phyloP scores from a whole-genome alignment of 1,140 invertebrate species.

The Stenopsyche tienmushanensis region DNA sequence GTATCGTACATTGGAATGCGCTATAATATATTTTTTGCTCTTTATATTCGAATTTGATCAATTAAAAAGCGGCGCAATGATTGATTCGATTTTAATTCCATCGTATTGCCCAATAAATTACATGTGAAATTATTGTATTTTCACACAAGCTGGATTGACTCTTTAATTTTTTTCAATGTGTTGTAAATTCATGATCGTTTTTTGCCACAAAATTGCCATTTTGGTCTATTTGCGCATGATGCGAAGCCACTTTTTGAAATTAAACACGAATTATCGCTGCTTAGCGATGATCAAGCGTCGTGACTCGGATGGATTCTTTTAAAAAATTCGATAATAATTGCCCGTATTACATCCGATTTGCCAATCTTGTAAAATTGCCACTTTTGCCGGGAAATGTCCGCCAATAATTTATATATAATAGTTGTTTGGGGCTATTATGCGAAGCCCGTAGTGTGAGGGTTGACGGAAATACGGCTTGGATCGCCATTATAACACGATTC shows the following conservation, averaged over 20 bases:
- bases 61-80: neutral
- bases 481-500: neutral
- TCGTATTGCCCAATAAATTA: neutral
- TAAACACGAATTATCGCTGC: neutral
- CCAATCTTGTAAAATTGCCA: too few species aligned
- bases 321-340: neutral
- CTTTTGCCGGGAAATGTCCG: neutral
- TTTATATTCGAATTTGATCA: too few species aligned
- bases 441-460: neutral
- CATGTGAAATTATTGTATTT: neutral
- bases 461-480: too few species aligned
- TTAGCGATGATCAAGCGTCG: neutral
- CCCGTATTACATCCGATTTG: neutral
- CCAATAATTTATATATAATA: neutral
- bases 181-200: neutral
- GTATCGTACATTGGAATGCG: too few species aligned
- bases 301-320: neutral
- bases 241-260: neutral
- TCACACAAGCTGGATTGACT: neutral
- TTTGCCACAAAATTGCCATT: neutral
- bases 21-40: too few species aligned
- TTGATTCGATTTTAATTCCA: neutral
- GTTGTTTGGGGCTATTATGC: neutral
- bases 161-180: neutral
- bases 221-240: neutral